Evolutionary conservation across 92 coral and sea anemone species (phyloP), one percentile per base, ranked within the genome.

Genomic region (Pocillopora grandis): DNA sequence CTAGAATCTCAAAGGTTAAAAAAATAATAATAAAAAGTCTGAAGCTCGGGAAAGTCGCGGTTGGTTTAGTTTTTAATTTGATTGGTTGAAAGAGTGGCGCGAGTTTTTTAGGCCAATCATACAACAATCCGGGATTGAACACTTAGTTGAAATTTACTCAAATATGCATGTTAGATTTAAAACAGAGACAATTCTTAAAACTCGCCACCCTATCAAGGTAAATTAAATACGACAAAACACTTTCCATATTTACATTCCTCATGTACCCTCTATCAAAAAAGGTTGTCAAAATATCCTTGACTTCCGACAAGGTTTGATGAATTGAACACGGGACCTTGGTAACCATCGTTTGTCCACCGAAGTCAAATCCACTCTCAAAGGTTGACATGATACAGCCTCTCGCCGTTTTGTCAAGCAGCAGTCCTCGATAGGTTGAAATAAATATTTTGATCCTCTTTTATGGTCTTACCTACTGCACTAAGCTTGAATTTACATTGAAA

Each of bases 161-260:
- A 75, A 21, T 35, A 17, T 20, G 8, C 14, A 19, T 27, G 20
- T 20, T 27, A 27, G 31, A 27, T 27, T 27, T 27, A 27, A 27
- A 27, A 27, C 31, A 27, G 48, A 65, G 14, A 65, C 12, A 48
- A 9, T 78, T 37, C 59, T 20, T n/a, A 65, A 27, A 13, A 48
- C 49, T 66, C 9, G 59, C 10, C 71, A 81, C 85, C 77, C 71
- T 58, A 21, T 17, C 58, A 59, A 81, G 85, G 85, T 81, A 71
- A 69, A 81, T 81, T 81, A 81, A 81, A 81, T 81, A 81, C 49
- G 70, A 80, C 76, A 18, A 23, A 80, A 58, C 16, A 19, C 37
- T 70, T 21, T 57, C 75, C 14, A 52, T 80, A 80, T 80, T 56
- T 80, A 80, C 84, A 80, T 35, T 33, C 66, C 15, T 66, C 12